Evolutionary conservation across 2,797 vertebrate species (phyloP).

Genomic region (Ctenopoma multispine): DNA sequence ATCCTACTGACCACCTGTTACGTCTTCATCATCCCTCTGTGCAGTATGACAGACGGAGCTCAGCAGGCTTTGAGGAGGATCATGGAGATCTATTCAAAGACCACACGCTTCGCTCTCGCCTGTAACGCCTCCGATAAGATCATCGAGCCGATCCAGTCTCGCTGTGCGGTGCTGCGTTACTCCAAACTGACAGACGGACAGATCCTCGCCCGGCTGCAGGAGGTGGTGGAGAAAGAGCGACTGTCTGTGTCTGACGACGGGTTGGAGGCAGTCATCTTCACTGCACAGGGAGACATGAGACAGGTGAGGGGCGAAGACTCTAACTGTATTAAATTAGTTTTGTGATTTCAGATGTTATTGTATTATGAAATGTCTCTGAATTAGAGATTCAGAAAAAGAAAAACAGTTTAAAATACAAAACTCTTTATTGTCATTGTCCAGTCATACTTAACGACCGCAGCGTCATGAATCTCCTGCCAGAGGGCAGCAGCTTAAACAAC

Average conservation of each 20-base stretch:
- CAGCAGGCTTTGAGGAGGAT: slow-evolving; percentile 97
- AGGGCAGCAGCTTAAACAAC: too few relatives aligned
- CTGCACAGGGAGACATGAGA: slow-evolving; percentile 98
- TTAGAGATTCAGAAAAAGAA: too few relatives aligned
- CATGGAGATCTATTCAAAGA: slow-evolving; percentile 99
- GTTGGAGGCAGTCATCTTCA: slow-evolving; percentile 97
- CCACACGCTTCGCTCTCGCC: slow-evolving; percentile 94
- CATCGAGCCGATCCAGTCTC: slow-evolving; percentile 98
- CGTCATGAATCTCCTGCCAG: too few relatives aligned
- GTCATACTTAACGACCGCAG: too few relatives aligned
- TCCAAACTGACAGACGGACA: slow-evolving; percentile 93
- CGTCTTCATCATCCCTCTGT: not conserved
- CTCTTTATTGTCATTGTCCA: too few relatives aligned
- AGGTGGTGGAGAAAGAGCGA: slow-evolving; percentile 89
- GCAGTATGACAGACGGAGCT: slow-evolving; percentile 97
- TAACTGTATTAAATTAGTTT: too few relatives aligned
- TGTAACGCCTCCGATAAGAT: slow-evolving; percentile 98
- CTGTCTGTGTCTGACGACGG: slow-evolving; percentile 91
- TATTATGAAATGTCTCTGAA: too few relatives aligned
- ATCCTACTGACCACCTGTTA: too few relatives aligned
- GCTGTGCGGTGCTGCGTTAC: slow-evolving; percentile 96
- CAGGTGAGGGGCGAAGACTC: slow-evolving; percentile 84
- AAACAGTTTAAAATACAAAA: too few relatives aligned
- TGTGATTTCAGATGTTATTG: too few relatives aligned
- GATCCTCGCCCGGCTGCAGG: slow-evolving; percentile 90